phyloP scores from a whole-genome alignment of 2,888 invertebrate genomes.

The Meliscaeva auricollis region DNA sequence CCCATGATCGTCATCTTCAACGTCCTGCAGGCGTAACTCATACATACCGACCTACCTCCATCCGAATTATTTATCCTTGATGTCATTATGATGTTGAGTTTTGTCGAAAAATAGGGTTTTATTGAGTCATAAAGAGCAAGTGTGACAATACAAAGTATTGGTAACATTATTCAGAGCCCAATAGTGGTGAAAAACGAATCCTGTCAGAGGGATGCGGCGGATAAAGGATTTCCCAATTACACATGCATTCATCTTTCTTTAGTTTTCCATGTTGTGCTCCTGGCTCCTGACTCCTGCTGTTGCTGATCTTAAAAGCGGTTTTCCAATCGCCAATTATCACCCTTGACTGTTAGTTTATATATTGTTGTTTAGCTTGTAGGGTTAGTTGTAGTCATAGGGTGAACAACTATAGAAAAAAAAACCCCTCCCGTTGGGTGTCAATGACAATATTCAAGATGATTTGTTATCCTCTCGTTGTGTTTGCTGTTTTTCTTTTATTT shows the following conservation, averaged over 20 bases:
- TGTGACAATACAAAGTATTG: slow-evolving; percentile 70
- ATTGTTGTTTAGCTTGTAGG: slow-evolving; percentile 1
- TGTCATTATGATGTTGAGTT: slow-evolving; percentile 48
- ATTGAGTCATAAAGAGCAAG: slow-evolving; percentile 74
- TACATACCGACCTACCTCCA: slow-evolving; percentile 31
- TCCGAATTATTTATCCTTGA: slow-evolving; percentile 54
- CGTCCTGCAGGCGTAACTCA: slow-evolving; percentile 63
- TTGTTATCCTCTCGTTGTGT: slow-evolving; percentile 57
- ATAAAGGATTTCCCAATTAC: slow-evolving; percentile 67
- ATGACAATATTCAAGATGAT: slow-evolving; percentile 69
- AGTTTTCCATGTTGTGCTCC: slow-evolving; percentile 4
- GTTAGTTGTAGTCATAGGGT: not conserved
- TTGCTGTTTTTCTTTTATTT: slow-evolving; percentile 39
- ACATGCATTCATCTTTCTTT: slow-evolving; percentile 62
- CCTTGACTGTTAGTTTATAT: slow-evolving; percentile 22
- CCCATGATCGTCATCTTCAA: slow-evolving; percentile 25
- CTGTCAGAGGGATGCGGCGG: slow-evolving; percentile 30
- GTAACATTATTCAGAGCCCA: slow-evolving; percentile 3
- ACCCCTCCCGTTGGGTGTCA: slow-evolving; percentile 65
- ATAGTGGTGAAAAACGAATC: slow-evolving; percentile 35
- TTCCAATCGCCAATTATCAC: slow-evolving; percentile 73
- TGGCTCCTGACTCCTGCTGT: not conserved
- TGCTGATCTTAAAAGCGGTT: slow-evolving; percentile 72
- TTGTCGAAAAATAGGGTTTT: slow-evolving; percentile 59
- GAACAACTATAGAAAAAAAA: slow-evolving; percentile 2